Evolutionary conservation across 2,113 vertebrate genomes (phyloP).

Genomic region (Octodon degus): DNA sequence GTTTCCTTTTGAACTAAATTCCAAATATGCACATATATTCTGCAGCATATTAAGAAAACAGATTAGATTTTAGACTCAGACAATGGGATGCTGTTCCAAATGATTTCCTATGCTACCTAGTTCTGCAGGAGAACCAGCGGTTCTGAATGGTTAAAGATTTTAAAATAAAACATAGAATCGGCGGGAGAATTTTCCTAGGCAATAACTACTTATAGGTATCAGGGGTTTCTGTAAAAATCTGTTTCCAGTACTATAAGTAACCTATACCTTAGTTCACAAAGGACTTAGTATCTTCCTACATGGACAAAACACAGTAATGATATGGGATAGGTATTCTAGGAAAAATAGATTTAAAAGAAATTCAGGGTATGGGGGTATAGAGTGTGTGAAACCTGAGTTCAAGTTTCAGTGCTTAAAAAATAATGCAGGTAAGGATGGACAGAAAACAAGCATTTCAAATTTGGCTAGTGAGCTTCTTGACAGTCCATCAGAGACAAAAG

Average conservation of each 20-base stretch:
- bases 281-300: not conserved
- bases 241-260: constrained; percentile 38
- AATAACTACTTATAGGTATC: not conserved
- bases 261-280: constrained; percentile 21
- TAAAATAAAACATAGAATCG: constrained; percentile 1
- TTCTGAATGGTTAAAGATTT: constrained; percentile 28
- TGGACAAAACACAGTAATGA: not conserved
- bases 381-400: not conserved
- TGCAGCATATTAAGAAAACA: constrained; percentile 43
- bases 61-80: constrained; percentile 53
- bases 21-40: constrained; percentile 48
- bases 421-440: not conserved
- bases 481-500: not conserved
- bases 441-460: constrained; percentile 45
- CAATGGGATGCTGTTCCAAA: constrained; percentile 24
- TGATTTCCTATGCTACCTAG: not conserved
- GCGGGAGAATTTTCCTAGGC: constrained; percentile 4
- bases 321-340: not conserved
- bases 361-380: not conserved
- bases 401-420: not conserved
- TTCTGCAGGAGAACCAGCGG: constrained; percentile 42
- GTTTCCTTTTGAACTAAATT: constrained; percentile 54
- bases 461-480: constrained; percentile 25
- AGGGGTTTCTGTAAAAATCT: constrained; percentile 1
- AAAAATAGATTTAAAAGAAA: constrained; percentile 51